phyloP scores from a whole-genome alignment of 2,113 vertebrate genomes.

The Isurus oxyrinchus region DNA sequence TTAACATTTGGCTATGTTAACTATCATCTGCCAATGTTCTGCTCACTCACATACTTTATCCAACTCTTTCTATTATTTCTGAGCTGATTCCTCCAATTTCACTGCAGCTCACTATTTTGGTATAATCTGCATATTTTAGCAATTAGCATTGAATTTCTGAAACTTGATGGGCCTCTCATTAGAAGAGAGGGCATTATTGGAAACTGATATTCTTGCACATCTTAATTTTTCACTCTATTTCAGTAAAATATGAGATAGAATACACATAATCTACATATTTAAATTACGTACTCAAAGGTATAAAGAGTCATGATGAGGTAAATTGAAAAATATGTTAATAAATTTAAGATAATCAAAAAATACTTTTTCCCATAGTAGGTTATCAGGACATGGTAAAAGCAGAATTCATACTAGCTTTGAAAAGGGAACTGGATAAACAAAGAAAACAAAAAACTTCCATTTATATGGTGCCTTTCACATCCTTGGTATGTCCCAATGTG shows the following conservation, averaged over 20 bases:
- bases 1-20: background rate
- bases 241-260: background rate
- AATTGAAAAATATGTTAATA: background rate
- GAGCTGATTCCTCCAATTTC: slow-evolving; percentile 1
- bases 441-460: no score
- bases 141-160: background rate
- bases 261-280: background rate
- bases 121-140: background rate
- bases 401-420: background rate
- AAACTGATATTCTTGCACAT: background rate
- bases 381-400: background rate
- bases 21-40: background rate
- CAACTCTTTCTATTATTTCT: background rate
- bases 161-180: background rate
- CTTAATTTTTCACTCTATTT: background rate
- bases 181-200: slow-evolving; percentile 1
- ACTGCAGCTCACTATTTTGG: background rate
- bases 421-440: no score
- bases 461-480: no score
- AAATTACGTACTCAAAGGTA: background rate
- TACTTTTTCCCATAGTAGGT: no score
- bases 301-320: background rate
- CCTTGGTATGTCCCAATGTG: no score
- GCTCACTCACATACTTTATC: background rate
- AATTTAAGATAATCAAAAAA: background rate